Base-by-base conservation (phyloP, 2,888 invertebrate genomes). In the Latrodectus elegans region DNA sequence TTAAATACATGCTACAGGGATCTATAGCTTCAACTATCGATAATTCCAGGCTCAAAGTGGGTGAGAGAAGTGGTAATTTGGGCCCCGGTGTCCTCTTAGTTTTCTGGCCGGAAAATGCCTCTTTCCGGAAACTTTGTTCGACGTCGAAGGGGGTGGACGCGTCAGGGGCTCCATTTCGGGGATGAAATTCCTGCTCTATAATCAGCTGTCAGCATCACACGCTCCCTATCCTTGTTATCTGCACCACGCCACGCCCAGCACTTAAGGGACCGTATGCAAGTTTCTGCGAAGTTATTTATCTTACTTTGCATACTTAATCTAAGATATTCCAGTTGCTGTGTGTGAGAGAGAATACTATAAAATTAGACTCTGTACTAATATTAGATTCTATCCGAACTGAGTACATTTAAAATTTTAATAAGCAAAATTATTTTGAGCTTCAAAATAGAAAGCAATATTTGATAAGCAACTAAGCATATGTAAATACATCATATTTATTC, bases 121-220 rank as follows among this genome's bases (percentile, higher is more conserved):
- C 67, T 77, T 52, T 17, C 11, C 77, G 49, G 68, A 80, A 77
- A 82, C 82, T 82, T 82, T 82, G 82, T 82, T 82, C 73, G 73
- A 53, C 52, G 68, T 52, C 38, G 38, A 68, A 74, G 82, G 74
- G 82, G 82, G 82, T 82, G 82, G 82, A 65, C 11, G 74, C 26
- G 68, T n/a, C 67, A 73, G 74, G 74, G 82, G 82, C 75, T 82
- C 82, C 74, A 82, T 82, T 82, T 82, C 82, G 74, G 26, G 82
- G 82, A 67, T 82, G 82, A 82, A 82, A 82, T 82, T 82, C 68
- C 82, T 74, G 82, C 82, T 82, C 53, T 82, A 74, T 82, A 82
- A 82, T 82, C 82, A 82, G 82, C 82, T 82, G 82, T 82, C 82
- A 82, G 82, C 82, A 52, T 82, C 82, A 74, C 82, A 82, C 82